Conservation (phyloP, 2,888 invertebrate species). For the Tetragonisca angustula region DNA sequence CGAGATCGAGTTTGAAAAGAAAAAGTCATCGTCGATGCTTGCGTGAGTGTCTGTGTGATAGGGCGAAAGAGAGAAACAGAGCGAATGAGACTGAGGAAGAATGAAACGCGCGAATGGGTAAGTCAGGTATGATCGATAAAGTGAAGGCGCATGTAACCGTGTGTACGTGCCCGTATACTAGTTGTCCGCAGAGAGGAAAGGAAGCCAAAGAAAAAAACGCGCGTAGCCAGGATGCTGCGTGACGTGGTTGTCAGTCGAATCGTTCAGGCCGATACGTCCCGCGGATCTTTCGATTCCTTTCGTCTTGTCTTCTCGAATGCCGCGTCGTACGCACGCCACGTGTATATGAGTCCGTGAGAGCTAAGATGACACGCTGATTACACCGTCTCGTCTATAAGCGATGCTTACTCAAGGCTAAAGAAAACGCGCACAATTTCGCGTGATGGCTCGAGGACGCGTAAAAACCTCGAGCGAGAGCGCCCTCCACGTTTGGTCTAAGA, state of each 20-base stretch:
- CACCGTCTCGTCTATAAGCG: not conserved
- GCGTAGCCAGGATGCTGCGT: constrained; percentile 31
- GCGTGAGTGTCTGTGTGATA: not conserved
- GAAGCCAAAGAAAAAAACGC: constrained; percentile 24
- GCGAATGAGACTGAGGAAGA: constrained; percentile 15
- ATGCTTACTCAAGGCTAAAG: constrained; percentile 20
- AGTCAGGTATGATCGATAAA: not conserved
- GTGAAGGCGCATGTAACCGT: not conserved
- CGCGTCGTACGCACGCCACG: constrained; percentile 19
- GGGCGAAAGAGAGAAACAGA: not conserved
- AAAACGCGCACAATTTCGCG: constrained; percentile 25
- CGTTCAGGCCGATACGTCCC: constrained; percentile 39
- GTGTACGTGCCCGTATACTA: constrained; percentile 18
- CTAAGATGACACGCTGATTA: constrained; percentile 16
- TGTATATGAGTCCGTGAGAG: constrained; percentile 56
- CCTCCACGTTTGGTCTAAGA: constrained; percentile 18
- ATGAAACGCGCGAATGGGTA: not conserved
- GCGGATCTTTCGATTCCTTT: constrained; percentile 48
- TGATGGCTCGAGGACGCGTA: not conserved
- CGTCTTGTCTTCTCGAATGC: constrained; percentile 44
- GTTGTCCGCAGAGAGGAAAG: constrained; percentile 35
- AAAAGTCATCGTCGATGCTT: not conserved
- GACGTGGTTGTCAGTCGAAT: constrained; percentile 39
- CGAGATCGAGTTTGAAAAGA: constrained; percentile 9
- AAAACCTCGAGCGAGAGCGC: constrained; percentile 2